phyloP scores from a whole-genome alignment of 2,113 vertebrate genomes.

The Burhinus oedicnemus region DNA sequence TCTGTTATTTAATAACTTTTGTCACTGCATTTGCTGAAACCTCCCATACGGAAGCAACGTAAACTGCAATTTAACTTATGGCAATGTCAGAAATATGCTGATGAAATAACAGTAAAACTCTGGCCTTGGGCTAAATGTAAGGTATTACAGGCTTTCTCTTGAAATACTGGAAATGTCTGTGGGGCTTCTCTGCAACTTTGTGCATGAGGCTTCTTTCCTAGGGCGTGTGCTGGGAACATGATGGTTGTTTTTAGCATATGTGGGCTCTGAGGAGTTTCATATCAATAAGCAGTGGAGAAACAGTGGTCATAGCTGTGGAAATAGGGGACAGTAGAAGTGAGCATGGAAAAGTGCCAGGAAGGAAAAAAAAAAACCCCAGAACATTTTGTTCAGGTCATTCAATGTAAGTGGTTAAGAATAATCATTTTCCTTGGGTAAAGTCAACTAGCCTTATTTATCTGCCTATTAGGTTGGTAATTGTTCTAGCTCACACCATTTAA shows the following conservation, averaged over 20 bases:
- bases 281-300: background rate
- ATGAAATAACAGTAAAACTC: background rate
- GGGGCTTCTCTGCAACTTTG: background rate
- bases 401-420: background rate
- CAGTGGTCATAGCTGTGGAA: background rate
- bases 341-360: background rate
- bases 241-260: background rate
- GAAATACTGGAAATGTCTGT: background rate
- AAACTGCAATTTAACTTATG: background rate
- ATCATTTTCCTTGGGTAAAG: constrained; percentile 14
- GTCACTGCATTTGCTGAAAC: background rate
- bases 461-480: constrained; percentile 45
- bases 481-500: constrained; percentile 42
- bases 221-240: background rate
- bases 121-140: background rate
- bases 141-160: background rate
- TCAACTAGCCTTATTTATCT: constrained; percentile 60
- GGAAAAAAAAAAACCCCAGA: background rate
- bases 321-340: background rate
- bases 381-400: background rate
- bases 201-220: background rate
- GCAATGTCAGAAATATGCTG: background rate
- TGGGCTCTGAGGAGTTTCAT: background rate
- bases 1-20: background rate
- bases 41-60: background rate